phyloP scores from a whole-genome alignment of 2,113 vertebrate genomes.

The Grammomys dolichurus region DNA sequence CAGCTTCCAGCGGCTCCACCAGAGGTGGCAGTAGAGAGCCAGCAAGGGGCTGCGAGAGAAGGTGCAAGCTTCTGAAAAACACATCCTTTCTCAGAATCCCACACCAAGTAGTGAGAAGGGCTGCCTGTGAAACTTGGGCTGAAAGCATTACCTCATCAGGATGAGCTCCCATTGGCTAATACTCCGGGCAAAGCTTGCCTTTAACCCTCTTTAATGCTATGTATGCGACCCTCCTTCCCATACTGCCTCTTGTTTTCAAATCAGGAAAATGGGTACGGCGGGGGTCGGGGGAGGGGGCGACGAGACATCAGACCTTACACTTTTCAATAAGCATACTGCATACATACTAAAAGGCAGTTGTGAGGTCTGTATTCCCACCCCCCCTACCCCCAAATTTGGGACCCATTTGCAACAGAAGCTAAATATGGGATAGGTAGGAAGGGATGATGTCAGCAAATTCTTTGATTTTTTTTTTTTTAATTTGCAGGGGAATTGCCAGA shows the following conservation, averaged over 20 bases:
- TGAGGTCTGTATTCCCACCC: neutral
- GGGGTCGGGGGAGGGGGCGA: no score
- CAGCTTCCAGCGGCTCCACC: neutral
- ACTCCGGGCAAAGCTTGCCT: neutral
- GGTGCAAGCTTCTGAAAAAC: neutral
- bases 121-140: constrained; percentile 10
- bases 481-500: constrained; percentile 16
- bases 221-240: neutral
- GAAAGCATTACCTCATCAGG: constrained; percentile 56
- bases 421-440: neutral
- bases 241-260: constrained; percentile 5
- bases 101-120: neutral
- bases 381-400: neutral
- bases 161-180: constrained; percentile 39
- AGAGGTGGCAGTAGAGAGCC: neutral
- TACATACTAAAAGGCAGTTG: neutral
- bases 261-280: neutral
- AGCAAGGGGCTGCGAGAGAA: neutral
- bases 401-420: neutral
- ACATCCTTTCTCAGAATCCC: constrained; percentile 6
- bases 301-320: neutral
- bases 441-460: neutral
- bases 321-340: constrained; percentile 6
- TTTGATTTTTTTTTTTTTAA: neutral
- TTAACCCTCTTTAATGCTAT: neutral